phyloP scores from a whole-genome alignment of 1,140 invertebrate genomes.

The Apis florea region DNA sequence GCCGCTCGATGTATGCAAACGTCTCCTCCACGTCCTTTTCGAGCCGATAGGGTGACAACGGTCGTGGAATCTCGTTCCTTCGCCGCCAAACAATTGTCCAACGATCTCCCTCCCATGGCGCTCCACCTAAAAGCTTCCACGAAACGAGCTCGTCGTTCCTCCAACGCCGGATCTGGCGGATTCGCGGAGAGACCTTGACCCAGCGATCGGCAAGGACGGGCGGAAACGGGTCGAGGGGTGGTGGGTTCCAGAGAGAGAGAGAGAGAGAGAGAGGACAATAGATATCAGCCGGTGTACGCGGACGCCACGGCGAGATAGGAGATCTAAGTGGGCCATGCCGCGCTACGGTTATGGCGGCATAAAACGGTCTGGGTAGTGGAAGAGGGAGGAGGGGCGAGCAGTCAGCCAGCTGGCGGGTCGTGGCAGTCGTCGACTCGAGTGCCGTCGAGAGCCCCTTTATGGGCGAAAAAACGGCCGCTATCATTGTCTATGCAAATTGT shows the following conservation, averaged over 20 bases:
- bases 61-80: constrained; percentile 49
- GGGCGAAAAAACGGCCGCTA: constrained; percentile 79
- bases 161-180: background rate
- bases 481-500: constrained; percentile 81
- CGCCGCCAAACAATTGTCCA: constrained; percentile 72
- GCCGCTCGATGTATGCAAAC: constrained; percentile 80
- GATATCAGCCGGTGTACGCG: constrained; percentile 71
- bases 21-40: constrained; percentile 72
- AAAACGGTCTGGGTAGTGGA: constrained; percentile 73
- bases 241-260: too few species aligned
- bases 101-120: background rate
- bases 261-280: constrained; percentile 76
- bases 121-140: background rate
- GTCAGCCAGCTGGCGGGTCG: constrained; percentile 54
- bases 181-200: constrained; percentile 47
- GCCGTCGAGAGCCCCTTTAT: constrained; percentile 73
- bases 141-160: constrained; percentile 21
- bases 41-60: constrained; percentile 80
- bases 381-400: constrained; percentile 45
- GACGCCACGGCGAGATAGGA: constrained; percentile 73
- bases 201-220: constrained; percentile 53
- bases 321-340: constrained; percentile 81
- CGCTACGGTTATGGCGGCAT: constrained; percentile 79
- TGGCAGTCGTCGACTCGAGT: constrained; percentile 63
- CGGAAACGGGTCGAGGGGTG: constrained; percentile 51